Evolutionary conservation across 2,113 vertebrate genomes (phyloP).

Genomic region (Melanostigma gelatinosum): DNA sequence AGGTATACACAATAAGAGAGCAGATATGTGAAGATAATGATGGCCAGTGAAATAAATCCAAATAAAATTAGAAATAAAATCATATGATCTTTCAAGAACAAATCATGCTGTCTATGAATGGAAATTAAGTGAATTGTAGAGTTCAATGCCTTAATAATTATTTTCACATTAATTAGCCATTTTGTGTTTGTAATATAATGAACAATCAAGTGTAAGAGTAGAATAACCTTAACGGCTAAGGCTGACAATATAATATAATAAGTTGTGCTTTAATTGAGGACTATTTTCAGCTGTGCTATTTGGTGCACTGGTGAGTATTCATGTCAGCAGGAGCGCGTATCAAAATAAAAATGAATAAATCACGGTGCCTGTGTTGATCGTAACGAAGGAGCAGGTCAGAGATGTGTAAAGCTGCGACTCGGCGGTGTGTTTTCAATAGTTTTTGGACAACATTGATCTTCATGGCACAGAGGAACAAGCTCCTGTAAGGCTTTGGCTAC

Average conservation of each 20-base stretch:
- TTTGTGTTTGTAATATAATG: not conserved
- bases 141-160: not conserved
- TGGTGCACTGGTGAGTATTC: not conserved
- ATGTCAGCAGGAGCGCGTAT: not conserved
- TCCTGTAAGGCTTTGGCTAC: not conserved
- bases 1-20: not conserved
- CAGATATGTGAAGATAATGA: not conserved
- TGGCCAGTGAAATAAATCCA: not conserved
- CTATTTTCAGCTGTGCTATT: not conserved
- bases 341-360: not conserved
- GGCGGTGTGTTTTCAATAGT: not conserved
- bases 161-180: not conserved
- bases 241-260: not conserved
- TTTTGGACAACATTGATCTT: not conserved
- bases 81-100: not conserved
- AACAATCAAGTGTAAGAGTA: not conserved
- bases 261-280: not conserved
- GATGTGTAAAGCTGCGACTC: not conserved
- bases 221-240: not conserved
- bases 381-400: not conserved
- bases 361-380: conserved; percentile 1
- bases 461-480: not conserved
- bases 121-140: not conserved
- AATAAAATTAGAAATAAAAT: not conserved
- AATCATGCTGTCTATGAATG: not conserved